Base-by-base conservation (phyloP, 2,113 vertebrate species). In the Rallus limicola region DNA sequence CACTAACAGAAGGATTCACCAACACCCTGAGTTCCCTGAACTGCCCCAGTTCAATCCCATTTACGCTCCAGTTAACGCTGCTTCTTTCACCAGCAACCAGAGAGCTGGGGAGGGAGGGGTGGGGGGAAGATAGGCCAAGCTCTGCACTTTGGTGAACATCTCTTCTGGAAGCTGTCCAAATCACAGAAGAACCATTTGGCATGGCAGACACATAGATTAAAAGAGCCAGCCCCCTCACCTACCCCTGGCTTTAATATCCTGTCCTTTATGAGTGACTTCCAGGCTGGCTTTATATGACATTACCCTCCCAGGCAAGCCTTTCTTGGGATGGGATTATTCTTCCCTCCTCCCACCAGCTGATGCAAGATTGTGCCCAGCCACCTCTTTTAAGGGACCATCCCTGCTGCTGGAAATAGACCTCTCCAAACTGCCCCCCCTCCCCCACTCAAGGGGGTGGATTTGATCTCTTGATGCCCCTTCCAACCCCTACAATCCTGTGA, bases 241-340 rank as follows among this genome's bases (percentile, higher is more conserved):
- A n/a, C 7, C 38, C 24, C 50, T 28, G 25, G 71, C 93, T 97
- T 98, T 98, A 98, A 97, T 97, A 98, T 97, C 97, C 97, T 97
- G 95, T 97, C 96, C 92, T 97, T 97, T 92, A 95, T 82, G 86
- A 97, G 94, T 88, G 92, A 97, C 92, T 96, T 97, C 95, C 92
- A 95, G 82, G 89, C 88, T 97, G 53, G 44, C 94, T 97, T 95
- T 82, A 63, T 92, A 94, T 96, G 95, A 96, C 12, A 40, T 94
- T 97, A 96, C 96, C 88, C 90, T 90, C 90, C 77, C 67, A 83
- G 86, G 53, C 59, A 80, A 86, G 71, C 11, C 4, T 89, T 95
- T 96, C 78, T 76, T 90, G 85, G 68, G 93, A 62, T 67, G 64
- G 80, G 92, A 90, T 95, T 94, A 79, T 92, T 91, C 96, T 96